Evolutionary conservation across 2,113 vertebrate species (phyloP).

Genomic region (Chelonoidis abingdonii): DNA sequence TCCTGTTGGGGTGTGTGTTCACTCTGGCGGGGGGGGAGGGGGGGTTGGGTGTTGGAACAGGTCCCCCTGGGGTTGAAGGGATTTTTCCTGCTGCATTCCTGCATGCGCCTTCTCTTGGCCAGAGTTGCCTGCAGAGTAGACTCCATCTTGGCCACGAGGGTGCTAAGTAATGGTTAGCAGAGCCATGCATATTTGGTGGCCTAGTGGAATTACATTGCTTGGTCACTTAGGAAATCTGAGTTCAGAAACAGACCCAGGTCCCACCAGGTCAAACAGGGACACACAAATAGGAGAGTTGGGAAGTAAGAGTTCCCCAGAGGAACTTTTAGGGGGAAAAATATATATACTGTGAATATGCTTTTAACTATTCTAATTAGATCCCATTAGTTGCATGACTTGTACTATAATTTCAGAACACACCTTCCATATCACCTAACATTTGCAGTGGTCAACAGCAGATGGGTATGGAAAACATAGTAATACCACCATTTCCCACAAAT

Average conservation of each 20-base stretch:
- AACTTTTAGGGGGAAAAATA: neutral
- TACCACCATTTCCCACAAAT: neutral
- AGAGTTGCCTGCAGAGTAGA: no score
- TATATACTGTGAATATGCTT: neutral
- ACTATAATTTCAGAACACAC: neutral
- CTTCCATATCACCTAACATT: neutral
- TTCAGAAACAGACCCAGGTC: neutral
- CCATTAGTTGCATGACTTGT: neutral
- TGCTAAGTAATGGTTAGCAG: neutral
- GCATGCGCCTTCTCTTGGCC: no score
- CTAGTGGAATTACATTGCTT: neutral
- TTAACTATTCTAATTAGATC: neutral
- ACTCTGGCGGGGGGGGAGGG: no score
- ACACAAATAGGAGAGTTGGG: neutral
- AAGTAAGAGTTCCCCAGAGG: neutral
- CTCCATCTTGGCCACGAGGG: no score
- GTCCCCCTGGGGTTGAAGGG: no score
- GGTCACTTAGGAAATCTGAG: neutral
- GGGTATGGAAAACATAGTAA: neutral
- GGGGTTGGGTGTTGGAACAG: no score
- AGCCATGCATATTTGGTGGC: neutral
- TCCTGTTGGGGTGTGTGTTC: no score
- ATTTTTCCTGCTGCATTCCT: no score
- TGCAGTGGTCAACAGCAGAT: rapidly evolving
- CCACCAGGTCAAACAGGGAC: neutral